Evolutionary conservation across 2,113 vertebrate species (phyloP).

Genomic region (Pteropus alecto): DNA sequence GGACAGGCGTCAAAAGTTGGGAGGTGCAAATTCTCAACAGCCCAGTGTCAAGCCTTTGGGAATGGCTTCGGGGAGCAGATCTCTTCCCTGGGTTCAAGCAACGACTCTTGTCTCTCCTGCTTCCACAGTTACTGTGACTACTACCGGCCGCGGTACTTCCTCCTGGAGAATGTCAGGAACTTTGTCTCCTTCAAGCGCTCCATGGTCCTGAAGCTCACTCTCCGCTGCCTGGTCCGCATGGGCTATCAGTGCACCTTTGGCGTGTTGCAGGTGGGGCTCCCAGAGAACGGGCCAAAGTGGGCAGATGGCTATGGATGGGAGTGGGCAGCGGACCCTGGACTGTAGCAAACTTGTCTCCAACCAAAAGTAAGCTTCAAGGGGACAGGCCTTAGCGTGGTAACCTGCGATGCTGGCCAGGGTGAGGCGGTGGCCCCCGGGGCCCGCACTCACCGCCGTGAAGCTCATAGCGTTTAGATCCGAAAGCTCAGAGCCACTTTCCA

Average conservation of each 20-base stretch:
- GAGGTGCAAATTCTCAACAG: not conserved
- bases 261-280: slow-evolving; percentile 90
- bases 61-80: not conserved
- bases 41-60: accelerated
- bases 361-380: not conserved
- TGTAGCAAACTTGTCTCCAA: not conserved
- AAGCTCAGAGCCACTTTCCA: not conserved
- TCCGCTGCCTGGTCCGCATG: slow-evolving; percentile 96
- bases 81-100: too few relatives aligned
- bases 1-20: not conserved
- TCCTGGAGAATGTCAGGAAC: slow-evolving; percentile 96
- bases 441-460: accelerated
- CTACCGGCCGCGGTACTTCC: slow-evolving; percentile 95
- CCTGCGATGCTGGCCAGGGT: accelerated
- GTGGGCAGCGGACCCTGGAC: not conserved
- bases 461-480: not conserved
- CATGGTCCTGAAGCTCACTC: slow-evolving; percentile 96
- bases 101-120: not conserved
- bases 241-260: slow-evolving; percentile 98
- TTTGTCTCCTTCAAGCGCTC: slow-evolving; percentile 97
- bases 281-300: accelerated
- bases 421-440: too few relatives aligned
- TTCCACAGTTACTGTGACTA: slow-evolving; percentile 95
- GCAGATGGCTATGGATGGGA: accelerated
- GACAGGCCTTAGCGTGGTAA: not conserved